These are phyloP conservation scores for Rhabdomys dilectus DNA, from an alignment of 2,113 vertebrate genomes.

Conservation along the genomic window DNA sequence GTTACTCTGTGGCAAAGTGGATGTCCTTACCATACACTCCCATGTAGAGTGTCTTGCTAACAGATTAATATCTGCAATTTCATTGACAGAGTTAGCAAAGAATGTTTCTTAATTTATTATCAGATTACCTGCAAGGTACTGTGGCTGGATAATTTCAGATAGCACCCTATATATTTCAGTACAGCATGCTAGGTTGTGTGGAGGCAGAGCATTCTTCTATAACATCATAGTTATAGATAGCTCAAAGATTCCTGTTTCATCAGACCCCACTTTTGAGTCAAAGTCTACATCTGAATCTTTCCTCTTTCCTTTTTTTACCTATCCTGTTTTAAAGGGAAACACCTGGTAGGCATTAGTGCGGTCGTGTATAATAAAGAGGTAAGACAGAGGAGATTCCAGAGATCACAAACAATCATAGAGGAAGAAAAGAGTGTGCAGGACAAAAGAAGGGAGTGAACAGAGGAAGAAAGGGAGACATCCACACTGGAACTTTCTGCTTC, in stretches of 20 bases:
- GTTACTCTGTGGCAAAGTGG: not conserved
- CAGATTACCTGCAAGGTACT: not conserved
- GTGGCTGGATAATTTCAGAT: not conserved
- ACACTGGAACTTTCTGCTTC: not conserved
- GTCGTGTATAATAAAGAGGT: constrained; percentile 63
- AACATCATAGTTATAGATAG: not conserved
- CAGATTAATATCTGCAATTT: not conserved
- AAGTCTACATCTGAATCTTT: constrained; percentile 36
- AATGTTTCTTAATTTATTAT: constrained; percentile 4
- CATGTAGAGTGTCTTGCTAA: not conserved
- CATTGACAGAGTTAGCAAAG: not conserved
- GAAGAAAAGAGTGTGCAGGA: not conserved
- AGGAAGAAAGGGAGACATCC: constrained; percentile 54
- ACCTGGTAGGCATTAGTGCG: constrained; percentile 74
- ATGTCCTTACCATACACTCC: not conserved
- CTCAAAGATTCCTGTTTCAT: constrained; percentile 23
- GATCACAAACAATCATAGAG: constrained; percentile 44
- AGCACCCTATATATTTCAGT: not conserved
- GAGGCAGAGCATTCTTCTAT: not conserved
- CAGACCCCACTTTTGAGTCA: not conserved
- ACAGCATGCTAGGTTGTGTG: not conserved
- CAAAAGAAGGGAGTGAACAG: constrained; percentile 25
- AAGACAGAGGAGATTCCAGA: constrained; percentile 57
- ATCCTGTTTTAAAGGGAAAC: constrained; percentile 64
- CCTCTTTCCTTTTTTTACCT: constrained; percentile 50